A percentile compares a stretch with the other conserved stretches of the same genome.
Evolutionary conservation across 92 coral and sea anemone species (phyloP).

Genomic region (Scolanthus callimorphus): DNA sequence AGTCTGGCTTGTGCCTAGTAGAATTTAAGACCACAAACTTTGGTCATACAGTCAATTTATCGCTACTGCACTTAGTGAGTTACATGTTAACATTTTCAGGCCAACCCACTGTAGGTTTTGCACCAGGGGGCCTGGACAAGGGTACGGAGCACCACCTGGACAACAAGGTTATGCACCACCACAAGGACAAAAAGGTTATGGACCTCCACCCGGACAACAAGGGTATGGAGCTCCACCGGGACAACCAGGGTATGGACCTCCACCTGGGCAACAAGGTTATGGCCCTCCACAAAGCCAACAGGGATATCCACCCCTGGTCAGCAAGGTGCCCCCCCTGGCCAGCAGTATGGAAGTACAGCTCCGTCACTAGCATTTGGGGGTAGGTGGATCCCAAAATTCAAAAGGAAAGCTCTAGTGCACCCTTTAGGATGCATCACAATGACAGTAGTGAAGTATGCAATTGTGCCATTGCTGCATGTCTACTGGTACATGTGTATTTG

Average conservation of each 20-base stretch:
- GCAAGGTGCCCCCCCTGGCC: constrained; percentile 3
- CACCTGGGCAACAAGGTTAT: constrained; percentile 28
- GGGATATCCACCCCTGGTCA: constrained; percentile 10
- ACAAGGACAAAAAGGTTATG: constrained; percentile 40
- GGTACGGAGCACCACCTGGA: constrained; percentile 36
- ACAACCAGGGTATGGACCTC: constrained; percentile 29
- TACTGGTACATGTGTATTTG: too few relatives aligned
- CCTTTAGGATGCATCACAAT: too few relatives aligned
- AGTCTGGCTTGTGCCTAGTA: too few relatives aligned
- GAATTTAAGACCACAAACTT: too few relatives aligned
- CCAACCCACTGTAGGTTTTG: constrained; percentile 62
- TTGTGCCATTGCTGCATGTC: too few relatives aligned
- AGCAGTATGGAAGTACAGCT: neutral
- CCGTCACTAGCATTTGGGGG: constrained; percentile 20
- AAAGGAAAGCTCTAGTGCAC: too few relatives aligned
- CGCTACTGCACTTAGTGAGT: too few relatives aligned
- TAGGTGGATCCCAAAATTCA: too few relatives aligned
- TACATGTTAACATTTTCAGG: too few relatives aligned
- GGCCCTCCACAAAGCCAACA: constrained; percentile 6
- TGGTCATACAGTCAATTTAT: too few relatives aligned
- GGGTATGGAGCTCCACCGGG: constrained; percentile 23
- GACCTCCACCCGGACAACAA: constrained; percentile 37
- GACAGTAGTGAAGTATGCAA: too few relatives aligned
- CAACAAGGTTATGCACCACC: constrained; percentile 38
- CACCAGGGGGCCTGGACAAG: constrained; percentile 49